phyloP scores from a whole-genome alignment of 1,140 invertebrate species.

The Trachymyrmex septentrionalis region DNA sequence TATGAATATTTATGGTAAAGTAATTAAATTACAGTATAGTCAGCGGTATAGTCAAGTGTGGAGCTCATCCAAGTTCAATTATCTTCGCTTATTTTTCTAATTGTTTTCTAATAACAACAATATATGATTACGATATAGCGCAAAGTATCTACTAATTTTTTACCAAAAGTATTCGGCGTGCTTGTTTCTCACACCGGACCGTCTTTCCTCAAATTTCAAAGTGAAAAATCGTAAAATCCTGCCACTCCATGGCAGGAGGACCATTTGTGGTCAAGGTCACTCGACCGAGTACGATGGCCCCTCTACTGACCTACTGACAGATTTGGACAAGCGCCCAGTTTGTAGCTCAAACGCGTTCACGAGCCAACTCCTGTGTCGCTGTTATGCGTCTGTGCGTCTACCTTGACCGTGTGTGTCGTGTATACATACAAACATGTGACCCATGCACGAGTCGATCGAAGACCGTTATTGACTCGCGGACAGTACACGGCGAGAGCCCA shows the following conservation, averaged over 20 bases:
- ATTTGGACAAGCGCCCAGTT: slow-evolving; percentile 78
- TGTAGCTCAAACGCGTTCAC: slow-evolving; percentile 21
- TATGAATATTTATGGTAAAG: neutral
- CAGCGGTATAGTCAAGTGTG: neutral
- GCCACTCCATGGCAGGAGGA: neutral
- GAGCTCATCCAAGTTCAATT: neutral
- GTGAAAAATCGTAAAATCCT: neutral
- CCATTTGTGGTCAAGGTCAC: slow-evolving; percentile 74
- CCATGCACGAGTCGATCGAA: slow-evolving; percentile 43
- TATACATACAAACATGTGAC: neutral
- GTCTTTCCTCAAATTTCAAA: neutral
- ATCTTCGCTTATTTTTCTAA: neutral
- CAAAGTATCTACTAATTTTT: neutral
- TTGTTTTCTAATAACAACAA: neutral
- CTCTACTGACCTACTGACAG: slow-evolving; percentile 83
- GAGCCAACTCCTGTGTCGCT: neutral
- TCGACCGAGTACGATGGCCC: slow-evolving; percentile 67
- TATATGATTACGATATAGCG: neutral
- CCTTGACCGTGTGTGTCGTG: slow-evolving; percentile 18
- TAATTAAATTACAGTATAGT: neutral
- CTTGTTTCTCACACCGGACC: neutral
- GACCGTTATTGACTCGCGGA: slow-evolving; percentile 73
- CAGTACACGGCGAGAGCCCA: slow-evolving; percentile 23
- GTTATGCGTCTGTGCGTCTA: slow-evolving; percentile 28
- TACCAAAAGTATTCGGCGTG: neutral